These are phyloP conservation scores for Momotus momota DNA, from an alignment of 2,797 vertebrate genomes.

Conservation along the genomic window DNA sequence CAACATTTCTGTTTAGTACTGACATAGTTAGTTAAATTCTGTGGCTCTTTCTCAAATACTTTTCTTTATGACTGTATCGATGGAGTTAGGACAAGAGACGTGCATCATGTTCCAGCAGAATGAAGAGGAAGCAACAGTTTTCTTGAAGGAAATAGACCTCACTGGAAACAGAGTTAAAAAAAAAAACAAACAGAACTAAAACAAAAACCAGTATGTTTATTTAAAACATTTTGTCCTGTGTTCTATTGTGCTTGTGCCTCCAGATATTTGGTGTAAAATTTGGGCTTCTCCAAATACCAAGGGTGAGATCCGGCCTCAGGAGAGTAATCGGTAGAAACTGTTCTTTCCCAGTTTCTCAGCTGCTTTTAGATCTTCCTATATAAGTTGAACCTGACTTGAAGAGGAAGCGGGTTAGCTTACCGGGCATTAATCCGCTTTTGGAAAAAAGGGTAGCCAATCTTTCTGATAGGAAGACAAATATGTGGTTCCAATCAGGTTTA, in stretches of 20 bases:
- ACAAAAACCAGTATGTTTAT: not conserved
- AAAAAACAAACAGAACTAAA: not conserved
- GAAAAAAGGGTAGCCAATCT: not conserved
- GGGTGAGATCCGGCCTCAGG: not conserved
- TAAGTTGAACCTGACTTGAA: not conserved
- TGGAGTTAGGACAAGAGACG: not conserved
- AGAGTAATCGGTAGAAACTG: not conserved
- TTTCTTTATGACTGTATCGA: too few relatives aligned
- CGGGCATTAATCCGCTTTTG: not conserved
- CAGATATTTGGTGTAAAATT: not conserved
- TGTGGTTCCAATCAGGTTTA: not conserved
- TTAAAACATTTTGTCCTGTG: not conserved
- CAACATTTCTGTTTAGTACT: not conserved
- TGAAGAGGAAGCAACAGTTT: not conserved
- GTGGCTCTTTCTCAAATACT: not conserved
- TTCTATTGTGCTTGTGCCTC: not conserved
- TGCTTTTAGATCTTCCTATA: not conserved
- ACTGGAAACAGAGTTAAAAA: not conserved
- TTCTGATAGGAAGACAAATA: not conserved
- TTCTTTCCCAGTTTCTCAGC: not conserved
- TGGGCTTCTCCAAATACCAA: not conserved
- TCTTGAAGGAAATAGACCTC: not conserved
- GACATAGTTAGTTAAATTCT: not conserved
- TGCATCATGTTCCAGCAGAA: not conserved
- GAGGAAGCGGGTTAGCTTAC: not conserved